A percentile compares a stretch with the other conserved stretches of the same genome.
Conservation (phyloP, 1,140 invertebrate species). For the Diabrotica virgifera region DNA sequence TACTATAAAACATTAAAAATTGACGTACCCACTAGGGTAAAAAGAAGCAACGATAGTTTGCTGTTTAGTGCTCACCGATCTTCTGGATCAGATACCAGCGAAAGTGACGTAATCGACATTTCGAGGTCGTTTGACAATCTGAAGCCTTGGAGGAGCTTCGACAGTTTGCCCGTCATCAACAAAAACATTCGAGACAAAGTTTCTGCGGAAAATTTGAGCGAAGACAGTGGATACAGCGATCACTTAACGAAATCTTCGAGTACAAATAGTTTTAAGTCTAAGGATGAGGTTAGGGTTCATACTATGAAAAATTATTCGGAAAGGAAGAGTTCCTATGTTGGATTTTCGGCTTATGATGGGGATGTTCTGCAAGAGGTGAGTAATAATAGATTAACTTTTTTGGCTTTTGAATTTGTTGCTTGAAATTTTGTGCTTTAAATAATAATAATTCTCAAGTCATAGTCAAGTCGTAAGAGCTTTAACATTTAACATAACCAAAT, state of each 20-base stretch:
- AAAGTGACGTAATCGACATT: conserved; percentile 41
- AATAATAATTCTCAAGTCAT: too few relatives aligned
- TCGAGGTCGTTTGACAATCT: conserved; percentile 43
- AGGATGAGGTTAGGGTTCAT: conserved; percentile 4
- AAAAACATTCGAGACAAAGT: conserved; percentile 51
- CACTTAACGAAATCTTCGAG: conserved; percentile 52
- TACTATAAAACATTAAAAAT: conserved; percentile 40
- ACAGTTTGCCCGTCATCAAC: conserved; percentile 45
- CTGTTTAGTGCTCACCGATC: conserved; percentile 30
- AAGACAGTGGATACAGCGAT: conserved; percentile 72
- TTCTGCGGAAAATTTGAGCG: conserved; percentile 70
- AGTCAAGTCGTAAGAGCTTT: too few relatives aligned
- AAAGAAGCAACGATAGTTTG: conserved; percentile 30
- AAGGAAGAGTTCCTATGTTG: conserved; percentile 28
- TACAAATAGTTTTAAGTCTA: conserved; percentile 21
- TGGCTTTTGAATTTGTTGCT: too few relatives aligned
- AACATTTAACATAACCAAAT: too few relatives aligned
- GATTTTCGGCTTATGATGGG: conserved; percentile 44
- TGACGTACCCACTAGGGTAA: conserved; percentile 31
- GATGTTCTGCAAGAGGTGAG: conserved; percentile 37
- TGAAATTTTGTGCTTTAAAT: too few relatives aligned
- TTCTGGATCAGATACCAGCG: conserved; percentile 37
- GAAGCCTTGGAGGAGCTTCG: conserved; percentile 52
- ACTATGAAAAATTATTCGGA: conserved; percentile 17
- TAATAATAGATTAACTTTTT: neutral